phyloP scores from a whole-genome alignment of 2,888 invertebrate genomes.

The Andrena bucephala region DNA sequence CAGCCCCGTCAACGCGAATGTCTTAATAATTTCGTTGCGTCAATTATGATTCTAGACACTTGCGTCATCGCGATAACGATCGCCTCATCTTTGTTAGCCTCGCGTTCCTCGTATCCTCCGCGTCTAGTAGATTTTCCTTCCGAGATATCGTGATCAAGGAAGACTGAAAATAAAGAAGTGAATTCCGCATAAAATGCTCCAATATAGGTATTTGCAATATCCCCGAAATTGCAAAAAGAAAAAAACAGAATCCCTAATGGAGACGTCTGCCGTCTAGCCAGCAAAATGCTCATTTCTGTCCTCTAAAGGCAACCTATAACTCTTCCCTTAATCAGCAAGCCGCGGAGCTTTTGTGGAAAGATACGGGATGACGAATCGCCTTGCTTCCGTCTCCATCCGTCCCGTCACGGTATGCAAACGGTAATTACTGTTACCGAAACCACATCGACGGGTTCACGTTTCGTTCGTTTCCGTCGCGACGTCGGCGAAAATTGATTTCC shows the following conservation, averaged over 20 bases:
- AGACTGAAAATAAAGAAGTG: background rate
- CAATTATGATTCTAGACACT: conserved; percentile 55
- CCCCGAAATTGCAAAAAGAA: background rate
- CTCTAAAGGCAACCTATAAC: background rate
- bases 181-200: background rate
- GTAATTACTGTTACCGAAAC: conserved; percentile 51
- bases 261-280: background rate
- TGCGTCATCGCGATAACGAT: conserved; percentile 39
- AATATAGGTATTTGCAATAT: too few relatives aligned
- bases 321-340: conserved; percentile 26
- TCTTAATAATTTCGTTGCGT: conserved; percentile 42
- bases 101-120: conserved; percentile 20
- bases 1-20: conserved; percentile 19
- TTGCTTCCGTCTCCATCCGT: conserved; percentile 33
- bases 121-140: background rate
- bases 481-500: conserved; percentile 29
- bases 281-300: background rate
- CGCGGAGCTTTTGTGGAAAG: conserved; percentile 5
- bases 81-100: conserved; percentile 18
- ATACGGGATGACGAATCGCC: conserved; percentile 43
- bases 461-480: background rate
- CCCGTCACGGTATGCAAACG: conserved; percentile 42
- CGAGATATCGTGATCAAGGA: background rate
- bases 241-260: background rate
- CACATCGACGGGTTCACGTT: conserved; percentile 5